These are phyloP conservation scores for Notiomystis cincta DNA, from an alignment of 2,113 vertebrate genomes.

Conservation along the genomic window DNA sequence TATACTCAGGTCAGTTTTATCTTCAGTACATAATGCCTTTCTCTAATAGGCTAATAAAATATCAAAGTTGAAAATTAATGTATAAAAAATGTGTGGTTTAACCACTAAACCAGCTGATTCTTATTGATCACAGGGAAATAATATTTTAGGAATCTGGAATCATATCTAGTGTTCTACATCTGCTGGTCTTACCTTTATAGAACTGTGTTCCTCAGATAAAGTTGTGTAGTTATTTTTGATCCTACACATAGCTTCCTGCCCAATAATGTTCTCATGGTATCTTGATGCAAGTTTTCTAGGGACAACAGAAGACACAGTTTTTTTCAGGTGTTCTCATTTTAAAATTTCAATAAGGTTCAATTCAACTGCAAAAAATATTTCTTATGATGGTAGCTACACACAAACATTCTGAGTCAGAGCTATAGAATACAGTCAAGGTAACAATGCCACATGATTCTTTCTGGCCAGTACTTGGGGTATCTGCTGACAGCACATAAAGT, in stretches of 20 bases:
- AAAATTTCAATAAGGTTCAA: not conserved
- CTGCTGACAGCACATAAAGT: not conserved
- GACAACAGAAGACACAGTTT: rapidly evolving
- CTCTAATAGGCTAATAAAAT: not conserved
- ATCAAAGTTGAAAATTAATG: not conserved
- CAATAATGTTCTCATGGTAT: not conserved
- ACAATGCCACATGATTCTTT: not conserved
- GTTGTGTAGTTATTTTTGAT: not conserved
- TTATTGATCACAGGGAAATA: not conserved
- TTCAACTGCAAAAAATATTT: not conserved
- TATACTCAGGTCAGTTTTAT: not conserved
- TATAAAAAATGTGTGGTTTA: not conserved
- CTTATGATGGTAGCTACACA: not conserved
- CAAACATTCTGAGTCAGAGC: not conserved
- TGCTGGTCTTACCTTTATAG: not conserved
- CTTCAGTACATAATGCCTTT: not conserved
- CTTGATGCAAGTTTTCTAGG: not conserved
- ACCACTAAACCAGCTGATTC: not conserved
- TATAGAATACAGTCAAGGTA: not conserved
- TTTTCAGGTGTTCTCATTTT: not conserved
- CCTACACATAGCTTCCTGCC: not conserved
- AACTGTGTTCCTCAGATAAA: not conserved
- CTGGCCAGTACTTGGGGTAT: not conserved
- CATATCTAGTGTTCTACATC: not conserved
- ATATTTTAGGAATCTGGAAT: not conserved